phyloP scores from a whole-genome alignment of 2,113 vertebrate species.

The Hyperopisus bebe region DNA sequence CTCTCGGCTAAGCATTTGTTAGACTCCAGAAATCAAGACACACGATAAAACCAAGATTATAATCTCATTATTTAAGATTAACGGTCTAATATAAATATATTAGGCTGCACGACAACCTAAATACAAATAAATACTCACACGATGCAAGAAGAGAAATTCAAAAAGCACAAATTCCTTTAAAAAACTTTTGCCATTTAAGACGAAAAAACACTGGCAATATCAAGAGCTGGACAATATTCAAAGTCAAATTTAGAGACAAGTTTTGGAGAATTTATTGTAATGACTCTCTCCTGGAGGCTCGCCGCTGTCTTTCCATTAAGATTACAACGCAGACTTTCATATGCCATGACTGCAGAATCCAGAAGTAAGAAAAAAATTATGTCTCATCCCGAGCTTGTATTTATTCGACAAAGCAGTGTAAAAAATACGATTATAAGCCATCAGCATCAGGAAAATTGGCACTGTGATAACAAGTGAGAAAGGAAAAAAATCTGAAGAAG shows the following conservation, averaged over 20 bases:
- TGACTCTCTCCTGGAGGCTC: not conserved
- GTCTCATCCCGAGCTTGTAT: constrained; percentile 5
- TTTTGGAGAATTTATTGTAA: not conserved
- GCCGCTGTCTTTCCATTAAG: constrained; percentile 11
- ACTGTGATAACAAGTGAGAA: constrained; percentile 49
- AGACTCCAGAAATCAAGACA: not conserved
- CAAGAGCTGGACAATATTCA: not conserved
- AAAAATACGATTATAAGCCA: constrained; percentile 38
- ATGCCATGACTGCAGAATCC: constrained; percentile 16
- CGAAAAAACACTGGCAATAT: not conserved
- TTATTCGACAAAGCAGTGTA: constrained; percentile 1
- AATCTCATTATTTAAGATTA: not conserved
- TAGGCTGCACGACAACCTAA: not conserved
- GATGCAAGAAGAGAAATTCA: not conserved
- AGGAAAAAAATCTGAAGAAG: constrained; percentile 63
- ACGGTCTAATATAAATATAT: not conserved
- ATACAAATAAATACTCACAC: constrained; percentile 15
- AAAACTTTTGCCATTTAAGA: not conserved
- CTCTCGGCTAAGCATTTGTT: not conserved
- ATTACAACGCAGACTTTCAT: not conserved
- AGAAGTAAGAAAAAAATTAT: constrained; percentile 2
- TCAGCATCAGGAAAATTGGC: constrained; percentile 54
- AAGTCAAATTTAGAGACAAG: not conserved
- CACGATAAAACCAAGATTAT: not conserved
- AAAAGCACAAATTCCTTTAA: not conserved